Base-by-base conservation (phyloP, 2,113 vertebrate species). In the Alaudala cheleensis region DNA sequence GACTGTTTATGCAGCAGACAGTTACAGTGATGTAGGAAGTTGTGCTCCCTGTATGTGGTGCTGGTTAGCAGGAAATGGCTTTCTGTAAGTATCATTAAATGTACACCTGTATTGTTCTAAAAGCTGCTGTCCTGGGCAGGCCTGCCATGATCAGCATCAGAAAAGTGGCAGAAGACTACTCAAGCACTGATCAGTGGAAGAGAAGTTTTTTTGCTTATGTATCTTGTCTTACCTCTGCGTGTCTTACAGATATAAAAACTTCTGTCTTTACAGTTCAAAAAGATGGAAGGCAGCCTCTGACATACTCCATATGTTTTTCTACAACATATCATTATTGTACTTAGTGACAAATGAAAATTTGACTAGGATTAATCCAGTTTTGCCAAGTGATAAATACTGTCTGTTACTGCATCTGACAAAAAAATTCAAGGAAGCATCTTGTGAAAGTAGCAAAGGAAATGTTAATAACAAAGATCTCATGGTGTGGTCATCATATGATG, bases 301-400 rank as follows among this genome's bases (percentile, higher is more conserved):
- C 0, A 0, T 67, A 29, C 15, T 87, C 17, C 1, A 0, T n/a
- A 13, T 57, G 4, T 69, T 77, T 86, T 80, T 50, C 29, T 77
- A 61, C 50, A 53, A n/a, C 6, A 3, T 53, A 25, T 2, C 1
- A 4, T 58, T 94, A 18, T 44, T 70, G 34, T 12, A 61, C 14
- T 79, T 82, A 33, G 15, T 42, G 31, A 40, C 14, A 64, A 42
- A 47, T 60, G 33, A 67, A 45, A 64, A 56, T 31, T 50, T 39
- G 20, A 51, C 34, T 47, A 64, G 26, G 11, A 39, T 64, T 88
- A 64, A 64, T 76, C 40, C 39, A 18, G 5, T 71, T 67, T 87
- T 90, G 14, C 39, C 23, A 44, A 49, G 31, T 45, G 25, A 39
- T 67, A 66, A 72, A n/a, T 67, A 71, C 12, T 67, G 9, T 58